These are phyloP conservation scores for Nudaria mundana DNA, from an alignment of 2,888 invertebrate species.

Conservation along the genomic window DNA sequence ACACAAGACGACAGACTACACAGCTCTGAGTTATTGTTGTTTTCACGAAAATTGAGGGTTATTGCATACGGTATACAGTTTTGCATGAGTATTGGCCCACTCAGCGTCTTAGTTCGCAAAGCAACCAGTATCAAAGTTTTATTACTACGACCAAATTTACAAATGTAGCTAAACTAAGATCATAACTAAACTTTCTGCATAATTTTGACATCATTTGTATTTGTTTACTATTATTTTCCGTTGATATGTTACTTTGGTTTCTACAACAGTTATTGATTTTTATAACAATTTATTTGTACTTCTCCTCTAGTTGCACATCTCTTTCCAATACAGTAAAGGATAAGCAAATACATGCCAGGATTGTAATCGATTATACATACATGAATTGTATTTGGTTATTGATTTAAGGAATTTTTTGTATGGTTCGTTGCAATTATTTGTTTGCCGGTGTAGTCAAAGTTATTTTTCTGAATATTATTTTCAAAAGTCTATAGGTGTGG, in stretches of 20 bases:
- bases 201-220: constrained; percentile 38
- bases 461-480: constrained; percentile 22
- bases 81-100: constrained; percentile 49
- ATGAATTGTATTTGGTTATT: no score
- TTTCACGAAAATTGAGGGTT: constrained; percentile 77
- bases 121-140: constrained; percentile 43
- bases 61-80: constrained; percentile 68
- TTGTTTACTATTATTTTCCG: no score
- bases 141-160: constrained; percentile 59
- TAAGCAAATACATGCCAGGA: no score
- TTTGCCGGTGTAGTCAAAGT: no score
- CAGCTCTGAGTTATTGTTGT: constrained; percentile 77
- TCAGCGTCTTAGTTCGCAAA: constrained; percentile 32
- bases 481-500: constrained; percentile 22
- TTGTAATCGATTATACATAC: no score
- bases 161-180: constrained; percentile 59
- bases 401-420: no score
- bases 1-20: constrained; percentile 75
- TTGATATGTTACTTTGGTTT: no score
- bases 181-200: constrained; percentile 48
- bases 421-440: no score
- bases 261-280: no score
- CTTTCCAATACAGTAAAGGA: no score
- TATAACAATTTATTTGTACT: no score
- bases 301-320: no score